Conservation (phyloP, 2,113 vertebrate species). For the Macaca mulatta region DNA sequence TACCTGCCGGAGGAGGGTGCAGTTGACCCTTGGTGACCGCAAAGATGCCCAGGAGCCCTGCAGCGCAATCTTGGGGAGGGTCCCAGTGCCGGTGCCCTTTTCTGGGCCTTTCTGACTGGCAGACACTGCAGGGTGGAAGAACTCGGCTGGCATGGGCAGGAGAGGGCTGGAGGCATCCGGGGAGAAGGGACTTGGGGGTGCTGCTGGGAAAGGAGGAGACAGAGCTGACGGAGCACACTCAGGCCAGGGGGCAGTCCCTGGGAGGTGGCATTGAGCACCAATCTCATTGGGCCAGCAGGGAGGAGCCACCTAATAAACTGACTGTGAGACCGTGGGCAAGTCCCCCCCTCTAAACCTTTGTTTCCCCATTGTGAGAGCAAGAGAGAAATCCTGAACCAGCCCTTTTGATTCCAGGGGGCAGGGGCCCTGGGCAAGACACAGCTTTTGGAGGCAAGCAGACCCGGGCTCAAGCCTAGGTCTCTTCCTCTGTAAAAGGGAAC, state of each 20-base stretch:
- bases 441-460: not conserved
- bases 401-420: not conserved
- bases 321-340: not conserved
- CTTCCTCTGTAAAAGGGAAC: not conserved
- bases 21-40: conserved; percentile 89
- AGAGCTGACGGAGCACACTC: not conserved
- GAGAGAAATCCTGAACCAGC: not conserved
- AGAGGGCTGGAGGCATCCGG: conserved; percentile 81
- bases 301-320: not conserved
- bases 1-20: conserved; percentile 90
- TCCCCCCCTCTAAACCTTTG: not conserved
- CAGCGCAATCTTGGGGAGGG: conserved; percentile 86
- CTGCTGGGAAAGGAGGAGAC: conserved; percentile 1
- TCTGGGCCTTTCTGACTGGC: conserved; percentile 80
- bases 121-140: conserved; percentile 92
- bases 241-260: not conserved
- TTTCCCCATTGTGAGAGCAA: not conserved
- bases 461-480: not conserved
- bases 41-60: conserved; percentile 94
- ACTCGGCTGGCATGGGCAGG: conserved; percentile 90
- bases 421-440: not conserved
- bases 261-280: too few relatives aligned
- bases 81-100: conserved; percentile 61
- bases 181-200: conserved; percentile 74
- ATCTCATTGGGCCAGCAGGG: not conserved